These are phyloP conservation scores for Mesorhabditis belari DNA, from an alignment of 2,888 invertebrate genomes.

Conservation along the genomic window DNA sequence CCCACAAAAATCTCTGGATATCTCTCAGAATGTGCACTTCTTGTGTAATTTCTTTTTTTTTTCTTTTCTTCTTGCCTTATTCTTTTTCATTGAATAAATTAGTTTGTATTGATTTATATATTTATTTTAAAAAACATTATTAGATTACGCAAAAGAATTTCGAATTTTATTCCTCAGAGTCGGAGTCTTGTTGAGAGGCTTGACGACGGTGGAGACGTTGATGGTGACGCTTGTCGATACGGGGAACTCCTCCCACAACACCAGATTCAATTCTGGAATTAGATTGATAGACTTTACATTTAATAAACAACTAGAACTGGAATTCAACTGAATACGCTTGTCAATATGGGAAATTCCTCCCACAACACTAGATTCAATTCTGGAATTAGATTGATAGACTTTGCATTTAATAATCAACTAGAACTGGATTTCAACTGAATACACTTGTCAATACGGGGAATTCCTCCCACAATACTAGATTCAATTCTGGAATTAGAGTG, in stretches of 20 bases:
- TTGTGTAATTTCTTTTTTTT: not conserved
- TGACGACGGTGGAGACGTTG: not conserved
- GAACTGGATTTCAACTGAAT: no score
- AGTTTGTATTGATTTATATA: not conserved
- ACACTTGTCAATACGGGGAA: not conserved
- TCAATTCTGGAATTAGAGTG: not conserved
- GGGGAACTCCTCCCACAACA: not conserved
- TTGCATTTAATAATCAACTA: conserved; percentile 24
- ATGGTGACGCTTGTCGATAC: not conserved
- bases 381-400: not conserved
- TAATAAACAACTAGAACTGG: no score
- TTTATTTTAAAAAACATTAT: not conserved
- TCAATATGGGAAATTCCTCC: not conserved
- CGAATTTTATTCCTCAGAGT: not conserved
- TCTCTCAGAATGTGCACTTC: not conserved
- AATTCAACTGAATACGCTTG: no score
- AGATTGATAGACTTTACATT: conserved; percentile 19
- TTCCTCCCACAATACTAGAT: not conserved
- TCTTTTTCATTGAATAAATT: not conserved
- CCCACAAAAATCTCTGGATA: no score
- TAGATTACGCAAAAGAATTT: not conserved
- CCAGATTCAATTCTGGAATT: not conserved
- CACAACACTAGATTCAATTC: not conserved
- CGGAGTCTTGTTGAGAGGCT: not conserved
- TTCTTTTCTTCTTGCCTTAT: not conserved